A percentile compares a stretch with the other conserved stretches of the same genome.
Evolutionary conservation across 2,888 invertebrate species (phyloP).

Genomic region (Lampropteryx suffumata): DNA sequence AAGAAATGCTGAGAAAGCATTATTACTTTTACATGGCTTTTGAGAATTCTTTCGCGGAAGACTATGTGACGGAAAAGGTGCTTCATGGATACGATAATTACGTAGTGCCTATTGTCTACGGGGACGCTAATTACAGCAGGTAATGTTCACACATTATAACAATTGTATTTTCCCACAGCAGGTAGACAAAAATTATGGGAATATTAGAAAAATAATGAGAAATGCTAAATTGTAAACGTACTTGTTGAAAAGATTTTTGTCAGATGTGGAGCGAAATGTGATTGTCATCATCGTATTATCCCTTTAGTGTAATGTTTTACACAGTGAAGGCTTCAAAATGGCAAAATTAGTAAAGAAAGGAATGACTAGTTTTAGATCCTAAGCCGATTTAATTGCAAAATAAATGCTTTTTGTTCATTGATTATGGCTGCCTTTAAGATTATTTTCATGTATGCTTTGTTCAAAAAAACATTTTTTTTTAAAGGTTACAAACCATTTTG

Average conservation of each 20-base stretch:
- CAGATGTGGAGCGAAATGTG: too few species aligned
- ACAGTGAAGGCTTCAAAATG: too few species aligned
- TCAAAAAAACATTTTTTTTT: too few species aligned
- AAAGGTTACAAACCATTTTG: too few species aligned
- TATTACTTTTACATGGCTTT: conserved; percentile 66
- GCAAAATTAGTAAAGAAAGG: too few species aligned
- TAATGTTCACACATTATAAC: conserved; percentile 27
- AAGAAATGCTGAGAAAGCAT: conserved; percentile 45
- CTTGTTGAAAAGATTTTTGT: neutral
- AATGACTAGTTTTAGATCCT: too few species aligned
- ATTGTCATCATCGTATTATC: too few species aligned
- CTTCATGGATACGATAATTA: conserved; percentile 78
- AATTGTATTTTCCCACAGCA: conserved; percentile 30
- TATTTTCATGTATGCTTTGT: too few species aligned
- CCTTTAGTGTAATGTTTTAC: too few species aligned
- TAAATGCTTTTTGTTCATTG: too few species aligned
- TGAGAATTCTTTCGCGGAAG: conserved; percentile 57
- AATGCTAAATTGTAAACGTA: neutral
- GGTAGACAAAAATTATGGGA: conserved; percentile 1
- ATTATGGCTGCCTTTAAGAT: too few species aligned
- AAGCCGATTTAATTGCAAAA: too few species aligned
- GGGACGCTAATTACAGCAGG: conserved; percentile 84
- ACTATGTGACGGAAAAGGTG: conserved; percentile 64
- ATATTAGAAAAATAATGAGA: neutral
- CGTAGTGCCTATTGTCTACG: conserved; percentile 86